Evolutionary conservation across 2,113 vertebrate genomes (phyloP).

Genomic region (Trachemys scripta): DNA sequence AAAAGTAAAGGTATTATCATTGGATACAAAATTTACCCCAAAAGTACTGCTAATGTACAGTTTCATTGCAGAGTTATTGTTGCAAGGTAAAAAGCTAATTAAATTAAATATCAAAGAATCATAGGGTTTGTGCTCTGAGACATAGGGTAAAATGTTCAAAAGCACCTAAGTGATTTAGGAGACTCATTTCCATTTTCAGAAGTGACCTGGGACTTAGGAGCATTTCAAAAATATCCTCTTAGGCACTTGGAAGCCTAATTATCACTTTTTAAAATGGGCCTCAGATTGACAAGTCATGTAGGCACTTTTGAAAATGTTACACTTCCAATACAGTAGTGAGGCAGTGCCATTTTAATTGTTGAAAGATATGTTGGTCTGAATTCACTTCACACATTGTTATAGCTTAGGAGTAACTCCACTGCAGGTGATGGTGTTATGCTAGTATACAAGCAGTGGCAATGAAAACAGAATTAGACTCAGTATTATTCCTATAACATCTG

Average conservation of each 20-base stretch:
- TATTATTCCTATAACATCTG: neutral
- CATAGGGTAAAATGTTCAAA: neutral
- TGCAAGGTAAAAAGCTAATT: neutral
- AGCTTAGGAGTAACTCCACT: neutral
- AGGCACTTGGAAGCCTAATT: neutral
- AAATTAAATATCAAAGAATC: neutral
- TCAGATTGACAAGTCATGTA: neutral
- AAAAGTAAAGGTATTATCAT: neutral
- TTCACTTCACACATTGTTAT: neutral
- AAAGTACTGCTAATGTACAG: neutral
- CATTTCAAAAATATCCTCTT: neutral
- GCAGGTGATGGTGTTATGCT: neutral
- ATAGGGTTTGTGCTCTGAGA: neutral
- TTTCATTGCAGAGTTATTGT: neutral
- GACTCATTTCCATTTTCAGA: neutral
- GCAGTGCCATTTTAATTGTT: neutral
- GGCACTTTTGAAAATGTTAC: neutral
- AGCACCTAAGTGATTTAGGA: neutral
- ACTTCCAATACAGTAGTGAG: neutral
- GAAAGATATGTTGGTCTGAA: neutral
- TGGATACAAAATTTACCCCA: neutral
- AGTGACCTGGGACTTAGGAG: neutral
- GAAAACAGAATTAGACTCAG: neutral
- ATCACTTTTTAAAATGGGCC: neutral
- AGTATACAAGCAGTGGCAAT: neutral